Conservation (phyloP, 1,140 invertebrate genomes). For the roundworm (Caenorhabditis elegans) region DNA sequence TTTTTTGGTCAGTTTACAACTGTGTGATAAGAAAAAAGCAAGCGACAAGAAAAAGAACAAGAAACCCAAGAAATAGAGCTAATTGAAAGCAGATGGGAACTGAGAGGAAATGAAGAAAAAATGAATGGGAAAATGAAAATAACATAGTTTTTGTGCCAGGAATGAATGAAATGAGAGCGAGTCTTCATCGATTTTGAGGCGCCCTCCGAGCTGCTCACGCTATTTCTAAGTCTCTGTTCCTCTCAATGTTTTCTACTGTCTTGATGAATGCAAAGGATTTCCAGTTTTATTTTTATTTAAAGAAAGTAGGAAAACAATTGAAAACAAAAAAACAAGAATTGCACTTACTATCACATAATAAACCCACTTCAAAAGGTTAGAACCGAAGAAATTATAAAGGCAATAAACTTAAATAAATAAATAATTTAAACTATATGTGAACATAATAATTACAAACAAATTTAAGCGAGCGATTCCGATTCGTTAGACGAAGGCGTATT, state of each 20-base stretch:
- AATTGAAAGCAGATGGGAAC: not conserved
- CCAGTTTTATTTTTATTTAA: too few relatives aligned
- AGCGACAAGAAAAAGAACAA: too few relatives aligned
- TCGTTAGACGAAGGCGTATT: not conserved
- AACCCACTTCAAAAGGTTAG: not conserved
- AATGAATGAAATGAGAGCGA: too few relatives aligned
- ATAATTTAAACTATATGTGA: too few relatives aligned
- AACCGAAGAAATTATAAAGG: not conserved
- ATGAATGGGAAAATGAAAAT: too few relatives aligned
- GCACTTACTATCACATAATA: not conserved
- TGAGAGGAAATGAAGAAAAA: not conserved
- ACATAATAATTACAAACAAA: not conserved
- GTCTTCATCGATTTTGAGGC: not conserved
- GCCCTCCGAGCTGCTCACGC: not conserved
- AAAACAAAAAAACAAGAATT: not conserved
- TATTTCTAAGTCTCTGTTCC: not conserved
- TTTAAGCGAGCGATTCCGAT: not conserved
- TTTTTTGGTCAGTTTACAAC: not conserved
- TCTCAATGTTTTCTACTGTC: too few relatives aligned
- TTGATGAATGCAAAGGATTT: too few relatives aligned
- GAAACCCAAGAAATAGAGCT: not conserved
- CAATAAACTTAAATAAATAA: conserved; percentile 14
- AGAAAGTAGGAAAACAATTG: not conserved
- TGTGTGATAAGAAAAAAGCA: not conserved
- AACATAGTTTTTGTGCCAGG: too few relatives aligned